Base-by-base conservation (phyloP, 2,113 vertebrate genomes). In the Mormyrus lacerda region DNA sequence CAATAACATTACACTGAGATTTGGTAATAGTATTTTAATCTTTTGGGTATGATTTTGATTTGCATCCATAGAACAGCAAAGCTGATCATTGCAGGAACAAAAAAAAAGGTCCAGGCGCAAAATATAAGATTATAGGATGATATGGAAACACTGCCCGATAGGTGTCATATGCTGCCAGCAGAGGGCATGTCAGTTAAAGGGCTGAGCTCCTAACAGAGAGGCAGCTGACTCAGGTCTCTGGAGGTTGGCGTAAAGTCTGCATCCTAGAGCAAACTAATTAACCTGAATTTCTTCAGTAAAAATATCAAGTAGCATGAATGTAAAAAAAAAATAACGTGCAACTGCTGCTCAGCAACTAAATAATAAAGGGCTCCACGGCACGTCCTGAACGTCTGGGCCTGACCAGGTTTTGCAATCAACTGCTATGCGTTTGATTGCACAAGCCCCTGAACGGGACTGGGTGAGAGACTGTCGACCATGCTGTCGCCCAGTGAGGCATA, bases 221-320 rank as follows among this genome's bases (percentile, higher is more conserved):
- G 44, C 19, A 10, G 79, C 82, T 84, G 82, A 24, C 44, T 84
- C 42, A n/a, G 82, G 42, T 84, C 82, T 45, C 82, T 4, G 44
- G 39, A 44, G 82, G 44, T n/a, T 44, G 19, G 3, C 39, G 47
- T 84, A 47, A 84, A 9, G 82, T 47, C 44, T 47, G 82, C 44
- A 84, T 45, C 44, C 82, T 45, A 45, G 82, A 47, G 82, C 82
- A 27, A 84, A 47, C 82, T 45, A 84, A 84, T 44, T 47, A 45
- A 84, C 44, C 82, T 45, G 82, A 84, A 84, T 84, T 84, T 44
- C 21, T 45, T 24, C 82, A n/a, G 44, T 84, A 84, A 84, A 84
- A 84, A 79, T 79, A 79, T 79, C 21, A 42, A 45, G 82, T n/a
- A 44, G 44, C 44, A n/a, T 84, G 44, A 84, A 84, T 47, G 44